Percentiles rank a stretch among this genome's conserved stretches.
These are phyloP conservation scores for Nomada goodeniana DNA, from an alignment of 2,888 invertebrate genomes.

Conservation along the genomic window DNA sequence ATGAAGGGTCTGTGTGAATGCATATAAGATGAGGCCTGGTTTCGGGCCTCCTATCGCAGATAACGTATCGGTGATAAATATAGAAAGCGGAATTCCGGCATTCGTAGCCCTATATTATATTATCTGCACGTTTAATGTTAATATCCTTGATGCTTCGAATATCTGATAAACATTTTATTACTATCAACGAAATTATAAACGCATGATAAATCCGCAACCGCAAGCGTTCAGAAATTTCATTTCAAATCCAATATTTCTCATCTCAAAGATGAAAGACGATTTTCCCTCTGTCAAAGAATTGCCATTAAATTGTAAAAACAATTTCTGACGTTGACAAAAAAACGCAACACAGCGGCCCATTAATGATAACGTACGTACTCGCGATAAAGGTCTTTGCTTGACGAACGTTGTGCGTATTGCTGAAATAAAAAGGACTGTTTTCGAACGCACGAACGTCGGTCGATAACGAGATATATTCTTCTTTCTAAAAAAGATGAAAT, in stretches of 20 bases:
- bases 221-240: no score
- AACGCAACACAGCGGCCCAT: neutral
- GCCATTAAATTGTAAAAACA: neutral
- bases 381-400: neutral
- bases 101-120: slow-evolving; percentile 1
- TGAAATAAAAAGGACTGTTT: slow-evolving; percentile 24
- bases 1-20: slow-evolving; percentile 14
- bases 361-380: neutral
- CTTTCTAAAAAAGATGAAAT: slow-evolving; percentile 29
- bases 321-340: neutral
- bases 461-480: slow-evolving; percentile 41
- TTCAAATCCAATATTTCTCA: no score
- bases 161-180: neutral
- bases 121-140: neutral
- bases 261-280: no score
- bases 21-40: slow-evolving; percentile 6
- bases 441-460: neutral
- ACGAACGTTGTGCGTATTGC: neutral
- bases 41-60: slow-evolving; percentile 25
- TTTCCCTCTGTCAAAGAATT: no score
- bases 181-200: neutral
- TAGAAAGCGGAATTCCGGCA: slow-evolving; percentile 26
- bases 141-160: neutral
- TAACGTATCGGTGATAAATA: slow-evolving; percentile 48
- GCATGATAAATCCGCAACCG: no score